Base-by-base conservation (phyloP, 2,797 vertebrate species). In the Xiphorhynchus erythropygius region DNA sequence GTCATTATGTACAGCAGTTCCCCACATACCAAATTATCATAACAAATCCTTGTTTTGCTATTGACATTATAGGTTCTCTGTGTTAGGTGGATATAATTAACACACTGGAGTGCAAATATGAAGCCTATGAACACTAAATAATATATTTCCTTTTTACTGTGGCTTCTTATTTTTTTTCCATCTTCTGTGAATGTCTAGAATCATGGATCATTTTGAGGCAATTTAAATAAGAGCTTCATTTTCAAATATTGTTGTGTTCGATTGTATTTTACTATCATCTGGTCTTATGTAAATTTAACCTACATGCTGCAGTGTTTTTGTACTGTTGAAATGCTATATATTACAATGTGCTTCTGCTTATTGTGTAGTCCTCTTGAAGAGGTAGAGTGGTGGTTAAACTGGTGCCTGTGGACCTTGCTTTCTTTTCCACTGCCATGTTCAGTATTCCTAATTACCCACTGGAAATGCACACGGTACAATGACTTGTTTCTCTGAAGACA, bases 381-480 rank as follows among this genome's bases (percentile, higher is more conserved):
- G 59, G 27, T 65, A 18, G 41, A 47, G 27, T 23, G n/a, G 6
- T 53, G 32, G 12, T 49, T 76, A 46, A 79, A 70, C 28, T 49
- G 17, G 4, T 80, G 22, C 12, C 49, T 2, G 0, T 35, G 27
- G 37, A 25, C n/a, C 18, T 81, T 37, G 4, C 33, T 87, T 73
- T 49, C 41, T 87, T 82, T 70, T 59, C 44, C 22, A 14, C 24
- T 69, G n/a, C 33, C 67, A 14, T 30, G 8, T 12, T 23, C 25
- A 32, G 1, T 21, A 15, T 82, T 82, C n/a, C 9, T 65, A 3
- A 18, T 69, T 65, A 49, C 24, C 22, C 24, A 9, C 77, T 87
- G 33, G 25, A 84, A 84, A 39, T 14, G 7, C 23, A 9, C 3
- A 2, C 0, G 0, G 23, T 44, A 21, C 4, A 10, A 5, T 30